Evolutionary conservation across 2,888 invertebrate genomes (phyloP), one percentile per base, ranked within the genome.

Genomic region (Apoda limacodes): DNA sequence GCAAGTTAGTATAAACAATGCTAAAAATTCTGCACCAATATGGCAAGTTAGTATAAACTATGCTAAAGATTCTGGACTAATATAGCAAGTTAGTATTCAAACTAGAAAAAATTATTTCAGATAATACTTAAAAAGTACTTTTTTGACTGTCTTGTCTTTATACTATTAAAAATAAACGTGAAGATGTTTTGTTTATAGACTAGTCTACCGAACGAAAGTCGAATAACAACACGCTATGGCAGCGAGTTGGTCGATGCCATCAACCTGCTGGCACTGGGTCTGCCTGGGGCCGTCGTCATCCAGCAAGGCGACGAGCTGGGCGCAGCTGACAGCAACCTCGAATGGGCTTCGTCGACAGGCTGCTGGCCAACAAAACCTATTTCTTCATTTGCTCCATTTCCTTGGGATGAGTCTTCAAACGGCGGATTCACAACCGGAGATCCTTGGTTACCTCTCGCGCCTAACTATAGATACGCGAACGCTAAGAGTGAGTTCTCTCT

Each of bases 291-390:
- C 0, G 82, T 86, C 0, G 76, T 92, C 13, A 86, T 89, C 12
- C 92, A 93, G 55, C 91, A 93, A 59, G 93, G 92, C 7, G 91
- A 92, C 44, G 91, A 92, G 50, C 82, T 92, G 2, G 91, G 88
- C 1, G 55, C 60, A 1, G 66, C 68, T 1, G 78, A 78, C 33
- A 58, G 88, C 72, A 85, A 85, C 78, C 53, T 83, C 45, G 52
- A 64, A 49, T 59, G 76, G 86, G 48, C 62, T 39, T 35, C 64
- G 42, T 65, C 25, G 42, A 78, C 35, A 60, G 81, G 49, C 60
- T 82, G 61, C 63, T 88, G 69, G 67, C 61, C 87, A 62, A 25
- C 80, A 68, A 1, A 13, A 2, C 19, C 45, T 0, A 34, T 30
- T 2, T 48, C 75, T 1, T 60, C 63, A 7, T 49, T 58, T 3